These are phyloP conservation scores for Saccostrea glomerata DNA, from an alignment of 1,140 invertebrate species.

Conservation along the genomic window DNA sequence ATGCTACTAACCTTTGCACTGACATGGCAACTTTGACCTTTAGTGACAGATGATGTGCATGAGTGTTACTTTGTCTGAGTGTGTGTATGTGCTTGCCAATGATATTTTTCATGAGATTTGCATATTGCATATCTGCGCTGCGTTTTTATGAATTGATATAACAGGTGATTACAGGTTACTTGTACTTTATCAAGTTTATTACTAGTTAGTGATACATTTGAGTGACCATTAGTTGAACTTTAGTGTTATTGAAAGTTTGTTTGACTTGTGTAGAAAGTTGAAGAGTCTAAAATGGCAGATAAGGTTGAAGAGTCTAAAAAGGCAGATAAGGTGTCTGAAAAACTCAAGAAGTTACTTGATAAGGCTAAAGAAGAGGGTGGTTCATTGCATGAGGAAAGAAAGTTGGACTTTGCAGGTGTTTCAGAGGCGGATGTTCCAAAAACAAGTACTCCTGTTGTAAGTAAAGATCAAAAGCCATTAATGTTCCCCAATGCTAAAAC, in stretches of 20 bases:
- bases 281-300: too few species aligned
- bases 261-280: too few species aligned
- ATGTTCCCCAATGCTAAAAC: too few species aligned
- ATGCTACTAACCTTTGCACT: neutral
- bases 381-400: neutral
- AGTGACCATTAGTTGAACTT: neutral
- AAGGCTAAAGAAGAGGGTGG: neutral
- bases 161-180: neutral
- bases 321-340: neutral
- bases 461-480: neutral
- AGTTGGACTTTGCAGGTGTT: neutral
- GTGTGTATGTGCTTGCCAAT: neutral
- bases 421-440: neutral
- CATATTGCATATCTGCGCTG: conserved; percentile 21
- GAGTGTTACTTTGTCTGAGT: neutral
- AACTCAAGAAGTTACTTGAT: neutral
- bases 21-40: neutral
- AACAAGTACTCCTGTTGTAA: neutral
- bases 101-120: neutral
- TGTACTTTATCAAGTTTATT: neutral
- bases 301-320: too few species aligned
- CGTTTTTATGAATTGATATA: neutral
- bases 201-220: neutral
- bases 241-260: too few species aligned
- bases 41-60: neutral